Percentiles rank a stretch among this genome's conserved stretches.
These are phyloP conservation scores for Paracyprichromis sp. DNA, from an alignment of 2,113 vertebrate species.

Conservation along the genomic window DNA sequence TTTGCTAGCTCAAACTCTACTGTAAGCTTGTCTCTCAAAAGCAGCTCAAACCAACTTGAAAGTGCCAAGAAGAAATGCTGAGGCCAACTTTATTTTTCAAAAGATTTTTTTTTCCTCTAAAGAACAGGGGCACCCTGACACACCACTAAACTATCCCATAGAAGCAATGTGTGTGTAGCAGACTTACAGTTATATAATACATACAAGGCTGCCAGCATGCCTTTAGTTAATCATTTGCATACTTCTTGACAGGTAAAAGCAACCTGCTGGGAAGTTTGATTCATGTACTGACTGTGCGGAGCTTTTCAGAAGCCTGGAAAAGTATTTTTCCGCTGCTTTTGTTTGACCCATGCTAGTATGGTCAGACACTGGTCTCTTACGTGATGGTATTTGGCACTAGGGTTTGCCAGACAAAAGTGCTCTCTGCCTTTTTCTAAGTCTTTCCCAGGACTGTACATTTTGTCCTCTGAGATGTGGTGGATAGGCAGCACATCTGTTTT, in stretches of 20 bases:
- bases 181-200: neutral
- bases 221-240: neutral
- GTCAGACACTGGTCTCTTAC: neutral
- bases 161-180: neutral
- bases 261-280: neutral
- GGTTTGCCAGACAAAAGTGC: neutral
- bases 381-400: neutral
- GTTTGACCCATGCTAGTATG: neutral
- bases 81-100: slow-evolving; percentile 7
- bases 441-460: neutral
- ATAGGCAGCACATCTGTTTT: neutral
- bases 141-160: neutral
- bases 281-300: neutral
- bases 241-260: neutral
- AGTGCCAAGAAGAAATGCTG: slow-evolving; percentile 5
- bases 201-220: neutral
- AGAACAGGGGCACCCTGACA: slow-evolving; percentile 12
- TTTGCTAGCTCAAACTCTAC: neutral
- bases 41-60: slow-evolving; percentile 23
- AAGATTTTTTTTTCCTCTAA: neutral
- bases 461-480: neutral
- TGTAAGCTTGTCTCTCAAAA: neutral
- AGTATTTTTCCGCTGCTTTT: neutral
- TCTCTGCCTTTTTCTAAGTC: neutral
- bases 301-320: neutral